Conservation (phyloP, 2,113 vertebrate species). For the Megaptera novaeangliae region DNA sequence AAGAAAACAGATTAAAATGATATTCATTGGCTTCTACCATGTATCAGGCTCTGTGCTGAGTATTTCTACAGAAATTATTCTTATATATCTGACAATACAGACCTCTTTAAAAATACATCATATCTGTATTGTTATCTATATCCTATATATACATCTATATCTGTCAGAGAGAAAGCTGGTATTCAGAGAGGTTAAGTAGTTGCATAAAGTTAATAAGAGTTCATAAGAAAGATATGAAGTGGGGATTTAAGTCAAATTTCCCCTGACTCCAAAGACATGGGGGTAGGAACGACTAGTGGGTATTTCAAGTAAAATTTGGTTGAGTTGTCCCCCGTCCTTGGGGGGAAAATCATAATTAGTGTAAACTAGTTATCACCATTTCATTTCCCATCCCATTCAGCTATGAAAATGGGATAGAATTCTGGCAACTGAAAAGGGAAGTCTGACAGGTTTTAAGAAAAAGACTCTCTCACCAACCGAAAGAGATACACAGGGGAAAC, state of each 20-base stretch:
- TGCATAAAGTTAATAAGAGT: not conserved
- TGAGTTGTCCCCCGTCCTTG: not conserved
- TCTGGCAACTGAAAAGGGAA: not conserved
- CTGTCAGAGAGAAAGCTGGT: not conserved
- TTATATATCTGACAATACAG: not conserved
- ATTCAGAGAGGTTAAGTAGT: not conserved
- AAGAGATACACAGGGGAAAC: not conserved
- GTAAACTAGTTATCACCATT: not conserved
- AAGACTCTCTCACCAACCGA: not conserved
- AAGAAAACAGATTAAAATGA: not conserved
- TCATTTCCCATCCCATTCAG: not conserved
- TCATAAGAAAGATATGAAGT: not conserved
- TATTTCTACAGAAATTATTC: not conserved
- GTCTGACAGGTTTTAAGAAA: not conserved
- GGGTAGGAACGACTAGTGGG: not conserved
- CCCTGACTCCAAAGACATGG: not conserved
- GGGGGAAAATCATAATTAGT: not conserved
- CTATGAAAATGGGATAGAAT: not conserved
- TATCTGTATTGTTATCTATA: not conserved
- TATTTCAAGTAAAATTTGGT: conserved; percentile 3
- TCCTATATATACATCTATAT: not conserved
- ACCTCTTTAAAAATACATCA: not conserved
- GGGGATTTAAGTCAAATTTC: not conserved
- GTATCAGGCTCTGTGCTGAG: not conserved
- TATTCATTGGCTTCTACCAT: not conserved